Evolutionary conservation across 2,797 vertebrate species (phyloP), one percentile per base, ranked within the genome.

Genomic region (Allobates femoralis): DNA sequence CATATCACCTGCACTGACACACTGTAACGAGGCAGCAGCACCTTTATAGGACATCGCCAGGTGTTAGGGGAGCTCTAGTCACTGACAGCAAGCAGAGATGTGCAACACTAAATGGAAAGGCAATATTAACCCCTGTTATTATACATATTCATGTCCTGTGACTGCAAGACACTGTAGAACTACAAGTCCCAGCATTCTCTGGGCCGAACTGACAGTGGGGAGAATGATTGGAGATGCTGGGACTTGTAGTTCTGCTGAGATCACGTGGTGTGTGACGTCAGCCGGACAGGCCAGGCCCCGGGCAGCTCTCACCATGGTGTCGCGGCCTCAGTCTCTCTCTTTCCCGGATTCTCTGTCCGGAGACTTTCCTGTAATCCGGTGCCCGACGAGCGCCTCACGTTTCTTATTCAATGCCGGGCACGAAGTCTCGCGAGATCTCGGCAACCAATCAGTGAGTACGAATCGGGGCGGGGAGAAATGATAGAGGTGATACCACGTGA

Each of bases 321-420:
- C 58, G 78, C 23, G 19, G 50, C 64, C 0, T 51, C 34, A 30
- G 28, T 3, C 64, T 11, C 46, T 71, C 46, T 71, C 80, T 15
- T 30, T 18, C 19, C 2, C 5, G 8, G 56, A 79, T 50, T 4
- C 26, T 26, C 37, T 11, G 51, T 4, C 1, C 75, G 8, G 28
- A 67, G 2, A 0, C 64, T 12, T 21, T 15, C 0, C 3, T 2
- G 16, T 19, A 30, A 55, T 34, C 14, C 34, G 7, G 0, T 0
- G 8, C 2, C 14, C 0, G 34, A 58, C 53, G 53, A 73, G 32
- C 81, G 53, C 67, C 55, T 74, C 81, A 74, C 81, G 81, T 66
- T 83, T n/a, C 5, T 46, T 58, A 53, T 79, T 83, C 18, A 83
- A 83, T 83, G 67, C 67, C 67, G 81, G 66, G 3, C 50, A 15